Conservation (phyloP, 2,888 invertebrate genomes). For the Ethmia dodecea region DNA sequence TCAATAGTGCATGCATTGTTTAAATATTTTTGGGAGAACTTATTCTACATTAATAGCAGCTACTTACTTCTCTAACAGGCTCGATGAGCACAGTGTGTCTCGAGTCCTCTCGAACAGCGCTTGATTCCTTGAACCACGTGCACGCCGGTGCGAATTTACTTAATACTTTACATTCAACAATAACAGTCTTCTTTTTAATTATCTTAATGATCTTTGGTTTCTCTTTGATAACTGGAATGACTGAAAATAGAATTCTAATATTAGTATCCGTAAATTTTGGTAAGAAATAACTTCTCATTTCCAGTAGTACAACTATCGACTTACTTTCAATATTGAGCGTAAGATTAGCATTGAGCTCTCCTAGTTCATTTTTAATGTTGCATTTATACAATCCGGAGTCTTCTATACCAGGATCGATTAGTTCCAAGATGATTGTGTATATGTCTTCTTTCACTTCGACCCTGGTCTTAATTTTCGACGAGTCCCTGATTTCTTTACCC, state of each 20-base stretch:
- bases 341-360: slow-evolving; percentile 97
- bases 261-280: slow-evolving; percentile 1
- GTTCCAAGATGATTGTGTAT: slow-evolving; percentile 91
- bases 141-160: slow-evolving; percentile 96
- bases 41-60: too few relatives aligned
- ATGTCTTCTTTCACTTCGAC: slow-evolving; percentile 86
- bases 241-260: slow-evolving; percentile 50
- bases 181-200: slow-evolving; percentile 93
- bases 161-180: slow-evolving; percentile 95
- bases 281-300: background rate
- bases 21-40: too few relatives aligned
- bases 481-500: slow-evolving; percentile 84
- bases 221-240: slow-evolving; percentile 95
- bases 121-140: slow-evolving; percentile 94
- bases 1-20: too few relatives aligned
- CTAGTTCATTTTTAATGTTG: slow-evolving; percentile 96
- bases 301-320: slow-evolving; percentile 39
- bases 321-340: slow-evolving; percentile 98
- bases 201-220: slow-evolving; percentile 94
- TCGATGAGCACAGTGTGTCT: slow-evolving; percentile 87
- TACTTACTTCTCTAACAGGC: slow-evolving; percentile 85
- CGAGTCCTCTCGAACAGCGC: slow-evolving; percentile 85
- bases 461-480: slow-evolving; percentile 88
- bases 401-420: slow-evolving; percentile 93
- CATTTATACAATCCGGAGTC: slow-evolving; percentile 99